Base-by-base conservation (phyloP, 2,113 vertebrate species). In the Meriones unguiculatus region DNA sequence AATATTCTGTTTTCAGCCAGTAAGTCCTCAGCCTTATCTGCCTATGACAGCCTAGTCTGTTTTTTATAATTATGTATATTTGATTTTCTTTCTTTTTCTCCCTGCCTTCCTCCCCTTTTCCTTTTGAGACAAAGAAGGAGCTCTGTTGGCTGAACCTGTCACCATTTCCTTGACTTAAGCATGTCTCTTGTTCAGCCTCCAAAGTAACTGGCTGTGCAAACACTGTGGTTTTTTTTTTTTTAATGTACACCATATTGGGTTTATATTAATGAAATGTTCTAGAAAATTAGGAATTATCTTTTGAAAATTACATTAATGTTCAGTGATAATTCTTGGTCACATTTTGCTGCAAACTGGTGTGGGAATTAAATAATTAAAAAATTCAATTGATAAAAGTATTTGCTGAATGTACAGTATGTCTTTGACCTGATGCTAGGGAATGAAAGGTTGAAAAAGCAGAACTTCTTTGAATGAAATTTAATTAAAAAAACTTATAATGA, bases 401-500 rank as follows among this genome's bases (percentile, higher is more conserved):
- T 89, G 86, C 69, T 95, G 91, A 70, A 28, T 78, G 12, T 87
- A 50, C 50, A 18, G 65, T 82, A 28, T 85, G 0, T 85, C 90
- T 24, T 64, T 1, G 87, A 20, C 13, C 20, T 93, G 65, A 6
- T 67, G 10, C 15, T 50, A 30, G 62, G 73, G 46, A 92, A 11
- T 67, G 41, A n/a, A 86, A 87, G 95, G 65, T 46, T n/a, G 38
- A 95, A 28, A 76, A 94, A 94, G 64, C 9, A 80, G 69, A 28
- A 3, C 3, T 32, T 57, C 9, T 81, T 82, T 93, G 41, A 75
- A 57, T 92, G 38, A 95, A 86, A 89, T 93, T 90, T 76, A 65
- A 86, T 92, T 73, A 73, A n/a, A 81, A 90, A 97, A 69, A 24
- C 46, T 92, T 81, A 89, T 75, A 84, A 64, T 92, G 20, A 92